phyloP scores from a whole-genome alignment of 2,113 vertebrate species.

The Hymenochirus boettgeri region DNA sequence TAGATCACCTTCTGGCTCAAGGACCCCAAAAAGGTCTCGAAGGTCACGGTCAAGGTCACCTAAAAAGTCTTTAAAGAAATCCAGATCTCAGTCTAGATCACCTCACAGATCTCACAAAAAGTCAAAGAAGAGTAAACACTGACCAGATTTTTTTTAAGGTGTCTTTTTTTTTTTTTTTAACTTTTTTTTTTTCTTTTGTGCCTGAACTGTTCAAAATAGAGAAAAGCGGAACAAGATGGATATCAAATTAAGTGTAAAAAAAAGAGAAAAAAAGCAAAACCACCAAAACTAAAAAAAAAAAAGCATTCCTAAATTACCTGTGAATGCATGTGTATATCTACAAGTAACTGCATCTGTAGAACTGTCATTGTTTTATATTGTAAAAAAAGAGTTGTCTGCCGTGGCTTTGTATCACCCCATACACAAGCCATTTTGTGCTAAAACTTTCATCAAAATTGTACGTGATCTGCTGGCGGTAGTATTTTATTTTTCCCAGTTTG shows the following conservation, averaged over 20 bases:
- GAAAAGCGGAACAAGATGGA: conserved; percentile 35
- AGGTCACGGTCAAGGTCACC: conserved; percentile 90
- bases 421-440: conserved; percentile 70
- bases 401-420: conserved; percentile 63
- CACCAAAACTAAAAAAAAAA: conserved; percentile 61
- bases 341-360: conserved; percentile 71
- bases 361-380: conserved; percentile 79
- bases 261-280: conserved; percentile 50
- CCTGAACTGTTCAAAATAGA: conserved; percentile 69
- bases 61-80: conserved; percentile 96
- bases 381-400: conserved; percentile 67
- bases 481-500: conserved; percentile 51
- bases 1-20: conserved; percentile 90
- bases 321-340: conserved; percentile 77
- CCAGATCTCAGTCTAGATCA: conserved; percentile 90
- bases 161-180: conserved; percentile 51
- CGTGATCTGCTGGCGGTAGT: conserved; percentile 76
- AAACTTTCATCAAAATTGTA: conserved; percentile 68
- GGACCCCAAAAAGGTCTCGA: conserved; percentile 90
- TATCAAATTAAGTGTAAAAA: conserved; percentile 44
- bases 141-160: conserved; percentile 65
- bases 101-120: conserved; percentile 99
- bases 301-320: conserved; percentile 71
- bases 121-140: conserved; percentile 99
- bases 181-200: conserved; percentile 79